Evolutionary conservation across 1,140 invertebrate species (phyloP).

Genomic region (Drosophila miranda): DNA sequence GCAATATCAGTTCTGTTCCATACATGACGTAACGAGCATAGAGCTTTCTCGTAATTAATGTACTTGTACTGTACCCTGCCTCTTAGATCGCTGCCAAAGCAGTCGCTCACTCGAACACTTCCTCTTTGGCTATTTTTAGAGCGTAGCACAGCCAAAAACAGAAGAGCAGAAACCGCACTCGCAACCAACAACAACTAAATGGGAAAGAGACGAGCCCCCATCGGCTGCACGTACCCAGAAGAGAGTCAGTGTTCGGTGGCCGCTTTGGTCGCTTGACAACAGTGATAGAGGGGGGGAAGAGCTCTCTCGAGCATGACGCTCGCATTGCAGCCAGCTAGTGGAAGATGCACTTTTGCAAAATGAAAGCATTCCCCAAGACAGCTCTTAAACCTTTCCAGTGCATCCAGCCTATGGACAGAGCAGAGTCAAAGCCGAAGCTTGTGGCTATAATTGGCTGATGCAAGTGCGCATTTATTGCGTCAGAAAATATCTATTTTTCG

Average conservation of each 20-base stretch:
- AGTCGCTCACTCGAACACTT: conserved; percentile 21
- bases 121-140: conserved; percentile 60
- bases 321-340: no score
- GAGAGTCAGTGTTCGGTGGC: background rate
- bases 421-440: conserved; percentile 4
- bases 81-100: conserved; percentile 24
- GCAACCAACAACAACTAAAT: conserved; percentile 24
- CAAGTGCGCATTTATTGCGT: conserved; percentile 64
- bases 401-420: conserved; percentile 12
- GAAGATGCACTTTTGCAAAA: no score
- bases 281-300: background rate
- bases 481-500: conserved; percentile 22
- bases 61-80: conserved; percentile 19
- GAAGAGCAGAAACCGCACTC: conserved; percentile 12
- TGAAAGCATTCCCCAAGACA: background rate
- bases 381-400: background rate
- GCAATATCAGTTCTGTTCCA: conserved; percentile 21
- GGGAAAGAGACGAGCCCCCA: conserved; percentile 62
- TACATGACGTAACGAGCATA: conserved; percentile 36
- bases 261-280: no score
- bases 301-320: no score
- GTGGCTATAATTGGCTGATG: conserved; percentile 55
- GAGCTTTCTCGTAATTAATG: conserved; percentile 51
- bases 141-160: background rate
- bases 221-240: conserved; percentile 40